Evolutionary conservation across 2,888 invertebrate genomes (phyloP), one percentile per base, ranked within the genome.

Genomic region (Meteorus cinctellus): DNA sequence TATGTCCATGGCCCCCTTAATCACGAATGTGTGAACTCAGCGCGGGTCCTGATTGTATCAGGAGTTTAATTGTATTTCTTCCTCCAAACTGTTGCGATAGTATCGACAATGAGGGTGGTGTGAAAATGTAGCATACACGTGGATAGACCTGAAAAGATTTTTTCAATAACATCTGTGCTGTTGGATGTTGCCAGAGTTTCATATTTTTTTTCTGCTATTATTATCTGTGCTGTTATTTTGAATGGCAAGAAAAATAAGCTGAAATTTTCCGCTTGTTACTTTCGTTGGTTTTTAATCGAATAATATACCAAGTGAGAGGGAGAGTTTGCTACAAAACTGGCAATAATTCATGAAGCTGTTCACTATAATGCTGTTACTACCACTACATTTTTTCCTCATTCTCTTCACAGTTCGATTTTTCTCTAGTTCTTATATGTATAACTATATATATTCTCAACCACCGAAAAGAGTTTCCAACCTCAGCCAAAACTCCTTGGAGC

Each of bases 301-400:
- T 45, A 29, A 45, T 27, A 63, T 59, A 19, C 36, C 27, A 45
- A 76, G 45, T 59, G 16, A 41, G 55, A 55, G 55, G 24, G 31
- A 19, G 31, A 45, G n/a, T 68, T 60, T 34, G 10, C 12, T 8
- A 72, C 29, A 45, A 59, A 60, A 62, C 31, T 41, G 62, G 75
- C 73, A 75, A 79, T 81, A 82, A 80, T 77, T 81, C 79, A 78
- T 31, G 55, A 60, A 80, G 55, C 76, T 45, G 45, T 55, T 60
- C 62, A 67, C 27, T 66, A 55, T 31, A 45, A 41, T 48, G 14
- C 36, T 70, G 41, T 41, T 41, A 2, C 66, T 12, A 34, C 67
- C 12, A 48, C 48, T 45, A 63, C 27, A 41, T 59, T 69, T 60
- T 72, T 72, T 74, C 34, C 24, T 14, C 45, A 36, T 19, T 67